These are phyloP conservation scores for Sinocyclocheilus anshuiensis DNA, from an alignment of 2,113 vertebrate genomes.

Conservation along the genomic window DNA sequence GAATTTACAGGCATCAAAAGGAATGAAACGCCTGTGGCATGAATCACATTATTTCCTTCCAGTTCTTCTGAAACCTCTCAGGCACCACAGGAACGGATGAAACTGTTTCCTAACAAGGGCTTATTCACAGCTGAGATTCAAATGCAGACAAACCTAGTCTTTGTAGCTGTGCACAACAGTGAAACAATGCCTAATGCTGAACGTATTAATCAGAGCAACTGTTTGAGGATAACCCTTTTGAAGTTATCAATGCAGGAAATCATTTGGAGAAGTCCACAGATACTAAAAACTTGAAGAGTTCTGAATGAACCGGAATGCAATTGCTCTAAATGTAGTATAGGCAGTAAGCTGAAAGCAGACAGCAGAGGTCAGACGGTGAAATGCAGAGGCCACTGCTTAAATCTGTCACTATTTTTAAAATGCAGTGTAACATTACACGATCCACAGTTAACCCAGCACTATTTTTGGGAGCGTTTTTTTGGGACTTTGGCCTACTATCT, in stretches of 20 bases:
- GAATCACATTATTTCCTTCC: conserved; percentile 17
- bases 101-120: conserved; percentile 24
- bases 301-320: not conserved
- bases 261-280: not conserved
- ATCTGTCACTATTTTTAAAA: conserved; percentile 53
- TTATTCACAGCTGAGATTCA: not conserved
- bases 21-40: conserved; percentile 1
- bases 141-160: not conserved
- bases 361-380: conserved; percentile 43
- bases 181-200: not conserved
- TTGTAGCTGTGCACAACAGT: not conserved
- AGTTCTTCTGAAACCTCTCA: not conserved
- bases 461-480: conserved; percentile 35
- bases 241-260: not conserved
- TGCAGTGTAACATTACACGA: conserved; percentile 56
- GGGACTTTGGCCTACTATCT: conserved; percentile 19
- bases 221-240: not conserved
- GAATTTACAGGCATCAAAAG: not conserved
- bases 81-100: not conserved
- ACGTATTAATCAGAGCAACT: not conserved
- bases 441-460: conserved; percentile 36
- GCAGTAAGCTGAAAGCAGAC: conserved; percentile 24
- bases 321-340: conserved; percentile 19
- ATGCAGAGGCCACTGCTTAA: conserved; percentile 9
- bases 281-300: not conserved